These are phyloP conservation scores for Epicauta chinensis DNA, from an alignment of 1,140 invertebrate genomes.

Conservation along the genomic window DNA sequence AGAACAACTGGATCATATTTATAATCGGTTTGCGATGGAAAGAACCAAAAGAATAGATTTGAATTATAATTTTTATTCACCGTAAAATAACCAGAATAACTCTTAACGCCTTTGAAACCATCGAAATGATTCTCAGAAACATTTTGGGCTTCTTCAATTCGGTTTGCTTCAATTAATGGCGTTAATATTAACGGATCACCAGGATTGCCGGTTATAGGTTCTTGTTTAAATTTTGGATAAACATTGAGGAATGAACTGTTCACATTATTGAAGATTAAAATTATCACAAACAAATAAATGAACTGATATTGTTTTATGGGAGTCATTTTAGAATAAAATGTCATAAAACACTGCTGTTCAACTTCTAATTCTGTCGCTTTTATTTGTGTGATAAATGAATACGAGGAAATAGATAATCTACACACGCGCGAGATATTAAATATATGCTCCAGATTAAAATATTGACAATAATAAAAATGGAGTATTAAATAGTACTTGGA, in stretches of 20 bases:
- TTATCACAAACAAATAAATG: background rate
- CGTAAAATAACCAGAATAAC: constrained; percentile 61
- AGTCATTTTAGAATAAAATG: too few species aligned
- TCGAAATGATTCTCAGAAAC: constrained; percentile 37
- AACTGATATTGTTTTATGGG: too few species aligned
- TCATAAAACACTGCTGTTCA: too few species aligned
- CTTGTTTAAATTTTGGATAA: constrained; percentile 27
- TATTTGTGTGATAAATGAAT: too few species aligned
- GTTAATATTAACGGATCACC: background rate
- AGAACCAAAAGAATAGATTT: constrained; percentile 77
- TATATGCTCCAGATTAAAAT: too few species aligned
- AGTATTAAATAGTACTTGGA: too few species aligned
- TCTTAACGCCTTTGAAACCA: constrained; percentile 39
- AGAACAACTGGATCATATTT: constrained; percentile 56
- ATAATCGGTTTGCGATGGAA: constrained; percentile 51
- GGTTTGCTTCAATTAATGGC: constrained; percentile 49
- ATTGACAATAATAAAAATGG: too few species aligned
- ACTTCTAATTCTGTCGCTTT: too few species aligned
- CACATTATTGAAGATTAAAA: background rate
- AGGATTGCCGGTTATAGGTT: constrained; percentile 5
- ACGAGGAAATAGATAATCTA: too few species aligned
- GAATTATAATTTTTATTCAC: constrained; percentile 59
- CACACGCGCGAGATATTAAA: too few species aligned
- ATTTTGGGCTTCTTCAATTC: constrained; percentile 39
- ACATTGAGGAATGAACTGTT: constrained; percentile 24